Conservation (phyloP, 1,140 invertebrate genomes). For the Aphelenchoides fujianensis region DNA sequence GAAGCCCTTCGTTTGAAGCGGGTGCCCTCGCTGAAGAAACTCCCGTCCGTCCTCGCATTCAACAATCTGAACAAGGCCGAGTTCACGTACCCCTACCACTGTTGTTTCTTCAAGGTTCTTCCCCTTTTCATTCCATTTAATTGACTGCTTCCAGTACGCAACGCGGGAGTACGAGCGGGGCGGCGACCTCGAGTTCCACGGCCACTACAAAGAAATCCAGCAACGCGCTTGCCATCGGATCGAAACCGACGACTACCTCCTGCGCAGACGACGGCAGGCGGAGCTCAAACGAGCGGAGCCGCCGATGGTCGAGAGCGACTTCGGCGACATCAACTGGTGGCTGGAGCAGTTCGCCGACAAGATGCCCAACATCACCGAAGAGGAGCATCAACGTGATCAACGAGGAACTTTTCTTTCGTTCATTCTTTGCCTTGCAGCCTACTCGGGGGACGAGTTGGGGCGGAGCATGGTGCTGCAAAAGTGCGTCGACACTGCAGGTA, state of each 20-base stretch:
- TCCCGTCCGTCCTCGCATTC: conserved; percentile 46
- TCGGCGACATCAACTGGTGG: not conserved
- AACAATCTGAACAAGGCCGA: conserved; percentile 42
- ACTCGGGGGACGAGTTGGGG: conserved; percentile 35
- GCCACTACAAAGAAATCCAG: conserved; percentile 41
- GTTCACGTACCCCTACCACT: conserved; percentile 49
- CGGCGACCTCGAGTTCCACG: conserved; percentile 14
- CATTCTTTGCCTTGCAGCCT: too few species aligned
- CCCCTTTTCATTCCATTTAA: not conserved
- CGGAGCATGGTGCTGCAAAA: conserved; percentile 32
- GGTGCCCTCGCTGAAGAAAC: conserved; percentile 39
- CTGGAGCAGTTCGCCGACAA: conserved; percentile 8
- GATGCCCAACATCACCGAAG: conserved; percentile 9
- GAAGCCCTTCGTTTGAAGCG: conserved; percentile 30
- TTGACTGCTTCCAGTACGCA: conserved; percentile 23
- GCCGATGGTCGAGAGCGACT: not conserved
- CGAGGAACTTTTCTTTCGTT: too few species aligned
- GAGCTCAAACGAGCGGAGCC: not conserved
- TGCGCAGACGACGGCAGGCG: not conserved
- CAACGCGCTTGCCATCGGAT: conserved; percentile 10
- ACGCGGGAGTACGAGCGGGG: conserved; percentile 28
- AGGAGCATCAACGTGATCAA: conserved; percentile 15
- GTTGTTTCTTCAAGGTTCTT: conserved; percentile 46
- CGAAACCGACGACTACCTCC: conserved; percentile 14
- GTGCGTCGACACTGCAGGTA: conserved; percentile 40